These are phyloP conservation scores for Antechinus flavipes DNA, from an alignment of 2,113 vertebrate genomes.

Conservation along the genomic window DNA sequence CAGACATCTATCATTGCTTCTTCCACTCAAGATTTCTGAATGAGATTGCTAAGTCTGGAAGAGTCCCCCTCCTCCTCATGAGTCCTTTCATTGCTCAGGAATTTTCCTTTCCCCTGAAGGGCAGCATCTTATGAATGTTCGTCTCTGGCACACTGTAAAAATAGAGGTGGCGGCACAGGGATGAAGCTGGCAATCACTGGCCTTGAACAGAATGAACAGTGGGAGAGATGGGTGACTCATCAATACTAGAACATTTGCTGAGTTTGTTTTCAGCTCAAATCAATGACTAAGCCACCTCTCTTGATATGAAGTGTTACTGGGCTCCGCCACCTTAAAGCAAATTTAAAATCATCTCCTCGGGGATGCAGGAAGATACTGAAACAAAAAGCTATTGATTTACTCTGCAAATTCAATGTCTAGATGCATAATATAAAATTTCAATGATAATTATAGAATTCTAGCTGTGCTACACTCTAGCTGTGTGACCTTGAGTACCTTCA, in stretches of 20 bases:
- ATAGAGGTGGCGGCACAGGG: constrained; percentile 1
- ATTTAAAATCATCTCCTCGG: constrained; percentile 19
- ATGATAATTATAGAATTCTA: background rate
- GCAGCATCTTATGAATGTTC: constrained; percentile 24
- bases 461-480: background rate
- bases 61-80: background rate
- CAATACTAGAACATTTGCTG: constrained; percentile 18
- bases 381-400: constrained; percentile 1
- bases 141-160: background rate
- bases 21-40: background rate
- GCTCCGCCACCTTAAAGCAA: background rate
- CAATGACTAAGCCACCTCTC: constrained; percentile 4
- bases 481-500: background rate
- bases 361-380: constrained; percentile 17
- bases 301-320: background rate
- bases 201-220: constrained; percentile 18
- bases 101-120: constrained; percentile 21
- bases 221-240: constrained; percentile 9
- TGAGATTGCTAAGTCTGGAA: background rate
- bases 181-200: background rate
- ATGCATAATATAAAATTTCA: background rate
- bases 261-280: constrained; percentile 53
- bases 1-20: background rate
- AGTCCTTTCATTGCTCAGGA: constrained; percentile 22
- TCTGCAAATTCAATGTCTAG: background rate